These are phyloP conservation scores for Aphelenchoides besseyi DNA, from an alignment of 1,140 invertebrate genomes.

Conservation along the genomic window DNA sequence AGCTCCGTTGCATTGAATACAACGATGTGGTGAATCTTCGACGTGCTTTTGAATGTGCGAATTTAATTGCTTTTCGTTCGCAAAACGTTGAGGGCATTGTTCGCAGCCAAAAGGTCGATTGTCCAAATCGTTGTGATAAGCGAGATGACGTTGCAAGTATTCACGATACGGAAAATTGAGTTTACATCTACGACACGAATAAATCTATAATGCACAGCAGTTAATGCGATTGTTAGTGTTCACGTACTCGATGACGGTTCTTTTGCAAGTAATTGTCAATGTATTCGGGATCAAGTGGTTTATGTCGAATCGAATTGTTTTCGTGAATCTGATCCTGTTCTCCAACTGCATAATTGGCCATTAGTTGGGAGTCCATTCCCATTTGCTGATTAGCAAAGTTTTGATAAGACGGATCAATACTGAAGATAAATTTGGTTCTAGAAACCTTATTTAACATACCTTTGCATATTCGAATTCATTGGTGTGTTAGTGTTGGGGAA, in stretches of 20 bases:
- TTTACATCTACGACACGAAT: conserved; percentile 49
- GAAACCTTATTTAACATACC: background rate
- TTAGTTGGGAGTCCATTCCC: conserved; percentile 3
- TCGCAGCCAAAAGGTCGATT: conserved; percentile 34
- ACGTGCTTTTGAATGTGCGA: conserved; percentile 41
- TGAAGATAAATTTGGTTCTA: background rate
- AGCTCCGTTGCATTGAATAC: conserved; percentile 34
- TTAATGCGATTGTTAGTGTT: background rate
- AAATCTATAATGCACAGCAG: conserved; percentile 31
- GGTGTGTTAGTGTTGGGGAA: background rate
- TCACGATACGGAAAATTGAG: conserved; percentile 43
- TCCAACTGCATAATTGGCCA: background rate
- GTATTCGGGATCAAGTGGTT: conserved; percentile 40
- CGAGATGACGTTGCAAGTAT: conserved; percentile 42
- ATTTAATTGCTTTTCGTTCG: conserved; percentile 29
- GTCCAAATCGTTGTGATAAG: conserved; percentile 46
- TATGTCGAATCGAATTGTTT: conserved; percentile 29
- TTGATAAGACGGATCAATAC: background rate
- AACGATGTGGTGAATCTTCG: conserved; percentile 46
- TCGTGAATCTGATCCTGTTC: background rate
- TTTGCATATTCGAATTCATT: background rate
- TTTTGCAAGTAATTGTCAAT: conserved; percentile 45
- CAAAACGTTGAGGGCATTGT: conserved; percentile 49
- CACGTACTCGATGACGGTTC: conserved; percentile 33
- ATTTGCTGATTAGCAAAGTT: background rate